Conservation (phyloP, 2,113 vertebrate species). For the Polyodon spathula region DNA sequence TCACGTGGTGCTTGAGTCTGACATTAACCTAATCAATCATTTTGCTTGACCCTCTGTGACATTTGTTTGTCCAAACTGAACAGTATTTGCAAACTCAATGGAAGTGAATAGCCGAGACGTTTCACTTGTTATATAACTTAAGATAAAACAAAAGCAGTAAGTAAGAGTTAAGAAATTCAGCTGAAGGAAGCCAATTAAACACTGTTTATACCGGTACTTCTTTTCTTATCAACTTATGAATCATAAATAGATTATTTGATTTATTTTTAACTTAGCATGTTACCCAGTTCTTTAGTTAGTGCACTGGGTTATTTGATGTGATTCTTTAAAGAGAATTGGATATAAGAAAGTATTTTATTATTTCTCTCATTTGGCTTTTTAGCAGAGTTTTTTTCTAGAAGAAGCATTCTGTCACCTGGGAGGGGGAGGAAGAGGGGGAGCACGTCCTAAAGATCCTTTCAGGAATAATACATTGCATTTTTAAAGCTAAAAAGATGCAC, state of each 20-base stretch:
- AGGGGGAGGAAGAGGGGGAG: neutral
- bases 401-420: neutral
- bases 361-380: neutral
- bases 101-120: too few relatives aligned
- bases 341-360: neutral
- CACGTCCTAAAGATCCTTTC: neutral
- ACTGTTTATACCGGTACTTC: neutral
- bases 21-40: too few relatives aligned
- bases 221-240: constrained; percentile 7
- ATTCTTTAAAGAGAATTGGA: constrained; percentile 2
- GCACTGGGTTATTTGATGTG: neutral
- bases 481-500: neutral
- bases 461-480: neutral
- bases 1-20: too few relatives aligned
- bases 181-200: neutral
- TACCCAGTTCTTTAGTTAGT: neutral
- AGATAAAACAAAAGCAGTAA: neutral
- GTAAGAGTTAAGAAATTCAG: too few relatives aligned
- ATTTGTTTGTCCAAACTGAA: too few relatives aligned
- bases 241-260: constrained; percentile 1
- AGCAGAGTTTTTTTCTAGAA: neutral
- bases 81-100: too few relatives aligned
- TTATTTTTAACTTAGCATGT: neutral
- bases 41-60: too few relatives aligned
- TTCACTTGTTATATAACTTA: too few relatives aligned